Percentiles rank a stretch among this genome's conserved stretches.
phyloP scores from a whole-genome alignment of 1,140 invertebrate genomes.

The Sarcophaga peregrina region DNA sequence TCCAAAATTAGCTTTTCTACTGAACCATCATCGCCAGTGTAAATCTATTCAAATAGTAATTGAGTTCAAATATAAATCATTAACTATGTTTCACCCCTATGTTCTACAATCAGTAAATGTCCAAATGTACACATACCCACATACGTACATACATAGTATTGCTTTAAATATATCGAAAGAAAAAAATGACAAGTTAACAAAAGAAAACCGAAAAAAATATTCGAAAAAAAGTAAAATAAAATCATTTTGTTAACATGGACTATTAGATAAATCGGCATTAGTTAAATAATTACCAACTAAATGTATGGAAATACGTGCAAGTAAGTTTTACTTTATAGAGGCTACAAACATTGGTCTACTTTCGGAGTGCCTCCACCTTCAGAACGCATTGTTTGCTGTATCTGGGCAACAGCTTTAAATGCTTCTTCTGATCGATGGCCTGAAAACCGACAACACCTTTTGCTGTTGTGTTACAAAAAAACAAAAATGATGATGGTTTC shows the following conservation, averaged over 20 bases:
- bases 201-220: not conserved
- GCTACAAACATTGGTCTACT: not conserved
- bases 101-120: not conserved
- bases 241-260: conserved; percentile 22
- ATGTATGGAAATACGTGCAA: not conserved
- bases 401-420: not conserved
- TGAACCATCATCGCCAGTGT: too few species aligned
- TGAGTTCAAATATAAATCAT: not conserved
- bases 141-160: too few species aligned
- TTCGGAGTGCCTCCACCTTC: not conserved
- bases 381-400: not conserved
- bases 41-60: not conserved
- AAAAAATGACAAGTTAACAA: not conserved
- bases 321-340: conserved; percentile 12
- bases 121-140: not conserved
- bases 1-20: too few species aligned
- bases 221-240: not conserved
- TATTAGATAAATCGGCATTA: conserved; percentile 38
- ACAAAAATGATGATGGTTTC: too few species aligned
- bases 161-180: too few species aligned
- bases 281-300: conserved; percentile 31
- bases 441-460: conserved; percentile 31
- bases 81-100: not conserved
- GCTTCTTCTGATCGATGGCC: conserved; percentile 32
- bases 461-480: not conserved